Evolutionary conservation across 2,888 invertebrate genomes (phyloP), one percentile per base, ranked within the genome.

Genomic region (Andrena fulva): DNA sequence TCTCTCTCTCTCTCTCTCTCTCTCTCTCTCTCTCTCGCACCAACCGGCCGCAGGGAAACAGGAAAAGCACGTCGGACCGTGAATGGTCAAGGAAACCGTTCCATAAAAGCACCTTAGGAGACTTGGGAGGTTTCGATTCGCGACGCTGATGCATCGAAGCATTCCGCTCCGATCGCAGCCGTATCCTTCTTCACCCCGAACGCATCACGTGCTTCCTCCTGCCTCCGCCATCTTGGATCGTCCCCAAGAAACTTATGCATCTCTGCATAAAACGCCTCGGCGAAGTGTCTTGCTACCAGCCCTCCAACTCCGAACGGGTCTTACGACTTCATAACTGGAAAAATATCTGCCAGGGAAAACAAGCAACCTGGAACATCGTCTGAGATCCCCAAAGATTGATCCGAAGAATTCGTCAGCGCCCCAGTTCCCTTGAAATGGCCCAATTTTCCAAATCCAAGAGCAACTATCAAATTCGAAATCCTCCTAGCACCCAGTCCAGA

Each of bases 11-110:
- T 27, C 27, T 27, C 27, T 27, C 27, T 27, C 27, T 27, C 27
- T 27, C 27, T 27, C 27, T 54, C 10, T 54, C 29, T 31, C 29
- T 42, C 60, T 29, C 20, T 60, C 31, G n/a, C 2, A 31, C 16
- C 16, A 27, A 56, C 24, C 8, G 60, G 6, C 31, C 31, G 60
- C 27, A 60, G 60, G 29, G 60, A 20, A 60, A 60, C 60, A 60
- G 60, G 60, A 60, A 60, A 60, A 60, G 60, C 24, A 56, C 56
- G 56, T 60, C 60, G 29, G 60, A 60, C 60, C 60, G 60, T 10
- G 60, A 60, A 60, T 31, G 60, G 60, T n/a, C 60, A 60, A 60
- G 60, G 60, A 60, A 60, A 60, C 60, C 60, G 27, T 29, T 27
- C 60, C 60, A 60, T 60, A 29, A 24, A 27, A 10, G 27, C 56